A percentile compares a stretch with the other conserved stretches of the same genome.
Evolutionary conservation across 2,113 vertebrate species (phyloP).

Genomic region (Paralichthys olivaceus): DNA sequence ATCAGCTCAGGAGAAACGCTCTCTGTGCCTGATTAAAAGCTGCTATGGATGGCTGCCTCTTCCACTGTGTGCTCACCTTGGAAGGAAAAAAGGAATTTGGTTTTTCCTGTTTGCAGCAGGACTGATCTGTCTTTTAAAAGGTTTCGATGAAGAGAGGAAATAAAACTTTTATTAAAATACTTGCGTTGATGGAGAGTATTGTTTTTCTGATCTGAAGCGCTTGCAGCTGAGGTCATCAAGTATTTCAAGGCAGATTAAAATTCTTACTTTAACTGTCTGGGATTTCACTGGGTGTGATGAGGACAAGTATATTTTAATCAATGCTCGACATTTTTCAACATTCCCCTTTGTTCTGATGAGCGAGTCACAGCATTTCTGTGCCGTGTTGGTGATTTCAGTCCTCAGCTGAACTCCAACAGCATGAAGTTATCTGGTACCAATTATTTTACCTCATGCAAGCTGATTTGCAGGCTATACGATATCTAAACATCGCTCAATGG

Average conservation of each 20-base stretch:
- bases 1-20: constrained; percentile 43
- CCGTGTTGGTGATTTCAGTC: constrained; percentile 34
- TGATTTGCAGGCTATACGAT: constrained; percentile 29
- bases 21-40: constrained; percentile 46
- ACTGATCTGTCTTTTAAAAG: not conserved
- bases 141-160: constrained; percentile 2
- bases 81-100: constrained; percentile 13
- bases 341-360: not conserved
- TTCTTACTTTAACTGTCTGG: constrained; percentile 2
- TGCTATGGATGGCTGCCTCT: constrained; percentile 33
- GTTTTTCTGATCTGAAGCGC: not conserved
- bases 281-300: not conserved
- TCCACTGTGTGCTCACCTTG: constrained; percentile 8
- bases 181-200: not conserved
- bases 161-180: not conserved
- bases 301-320: not conserved
- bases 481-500: constrained; percentile 42
- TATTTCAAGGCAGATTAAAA: constrained; percentile 5
- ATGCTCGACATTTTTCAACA: not conserved
- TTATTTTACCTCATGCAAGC: constrained; percentile 34
- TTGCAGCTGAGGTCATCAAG: constrained; percentile 19
- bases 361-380: not conserved
- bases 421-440: constrained; percentile 38
- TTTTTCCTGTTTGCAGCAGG: constrained; percentile 18
- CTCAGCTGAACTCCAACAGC: constrained; percentile 28